phyloP scores from a whole-genome alignment of 2,888 invertebrate genomes.

The Thereva nobilitata region DNA sequence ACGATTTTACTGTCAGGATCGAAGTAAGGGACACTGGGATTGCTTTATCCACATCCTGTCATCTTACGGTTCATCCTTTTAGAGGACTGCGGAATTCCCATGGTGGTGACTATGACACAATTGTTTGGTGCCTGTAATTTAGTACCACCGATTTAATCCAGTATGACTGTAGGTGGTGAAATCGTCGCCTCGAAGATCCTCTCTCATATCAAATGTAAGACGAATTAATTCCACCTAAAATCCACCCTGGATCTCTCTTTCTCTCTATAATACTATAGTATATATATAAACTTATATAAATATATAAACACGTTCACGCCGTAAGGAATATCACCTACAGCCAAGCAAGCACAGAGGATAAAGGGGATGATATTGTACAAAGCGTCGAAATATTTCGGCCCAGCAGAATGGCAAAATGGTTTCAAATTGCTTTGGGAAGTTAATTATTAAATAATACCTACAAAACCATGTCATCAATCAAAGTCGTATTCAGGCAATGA shows the following conservation, averaged over 20 bases:
- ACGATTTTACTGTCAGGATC: slow-evolving; percentile 20
- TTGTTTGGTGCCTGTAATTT: slow-evolving; percentile 22
- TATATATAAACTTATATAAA: no score
- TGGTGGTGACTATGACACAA: slow-evolving; percentile 20
- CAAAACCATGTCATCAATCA: slow-evolving; percentile 26
- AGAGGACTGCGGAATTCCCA: slow-evolving; percentile 8
- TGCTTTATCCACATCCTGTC: slow-evolving; percentile 7
- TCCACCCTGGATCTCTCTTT: no score
- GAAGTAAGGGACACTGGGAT: slow-evolving; percentile 3
- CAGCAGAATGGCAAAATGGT: neutral
- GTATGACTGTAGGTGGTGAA: slow-evolving; percentile 10
- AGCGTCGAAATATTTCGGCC: neutral
- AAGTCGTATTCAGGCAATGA: slow-evolving; percentile 6
- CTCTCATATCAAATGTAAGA: slow-evolving; percentile 1
- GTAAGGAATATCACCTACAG: no score
- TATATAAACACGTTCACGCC: no score
- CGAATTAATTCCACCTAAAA: slow-evolving; percentile 1
- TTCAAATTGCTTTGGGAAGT: slow-evolving; percentile 19
- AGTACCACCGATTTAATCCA: slow-evolving; percentile 21
- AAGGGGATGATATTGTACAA: neutral
- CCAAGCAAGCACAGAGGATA: no score
- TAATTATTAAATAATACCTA: slow-evolving; percentile 22
- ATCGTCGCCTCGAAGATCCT: slow-evolving; percentile 6
- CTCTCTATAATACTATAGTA: no score
- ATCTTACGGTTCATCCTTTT: no score